phyloP scores from a whole-genome alignment of 2,113 vertebrate genomes.

The Cyphomyrus plagiostoma region DNA sequence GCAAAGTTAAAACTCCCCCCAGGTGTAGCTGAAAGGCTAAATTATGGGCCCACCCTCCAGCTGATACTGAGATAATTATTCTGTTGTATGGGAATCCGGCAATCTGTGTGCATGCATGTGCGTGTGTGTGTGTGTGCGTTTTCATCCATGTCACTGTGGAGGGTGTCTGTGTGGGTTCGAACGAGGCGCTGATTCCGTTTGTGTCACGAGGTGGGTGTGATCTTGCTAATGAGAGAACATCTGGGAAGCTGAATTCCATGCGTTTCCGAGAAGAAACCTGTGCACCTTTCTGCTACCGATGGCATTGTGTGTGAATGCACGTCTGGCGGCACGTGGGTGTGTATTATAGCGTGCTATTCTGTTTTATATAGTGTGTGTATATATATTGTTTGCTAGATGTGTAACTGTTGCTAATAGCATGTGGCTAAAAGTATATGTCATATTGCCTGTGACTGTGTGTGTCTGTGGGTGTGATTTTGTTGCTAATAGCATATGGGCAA shows the following conservation, averaged over 20 bases:
- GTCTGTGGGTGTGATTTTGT: neutral
- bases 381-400: neutral
- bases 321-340: neutral
- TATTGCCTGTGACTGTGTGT: neutral
- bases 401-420: neutral
- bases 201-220: neutral
- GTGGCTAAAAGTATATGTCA: neutral
- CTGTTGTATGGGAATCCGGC: constrained; percentile 31
- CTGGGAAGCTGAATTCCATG: neutral
- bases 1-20: neutral
- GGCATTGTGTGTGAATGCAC: neutral
- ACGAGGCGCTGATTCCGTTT: neutral
- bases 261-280: neutral
- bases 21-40: constrained; percentile 11
- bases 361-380: neutral
- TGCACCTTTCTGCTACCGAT: neutral
- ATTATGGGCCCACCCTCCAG: constrained; percentile 21
- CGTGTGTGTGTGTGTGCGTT: neutral
- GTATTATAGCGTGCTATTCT: neutral
- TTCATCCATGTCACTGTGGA: neutral
- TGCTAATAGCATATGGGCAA: neutral
- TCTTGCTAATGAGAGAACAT: neutral
- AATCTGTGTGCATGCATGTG: neutral
- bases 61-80: constrained; percentile 37
- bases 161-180: neutral